Percentiles rank a stretch among this genome's conserved stretches.
Evolutionary conservation across 2,888 invertebrate species (phyloP).

Genomic region (Lamellibrachia columna): DNA sequence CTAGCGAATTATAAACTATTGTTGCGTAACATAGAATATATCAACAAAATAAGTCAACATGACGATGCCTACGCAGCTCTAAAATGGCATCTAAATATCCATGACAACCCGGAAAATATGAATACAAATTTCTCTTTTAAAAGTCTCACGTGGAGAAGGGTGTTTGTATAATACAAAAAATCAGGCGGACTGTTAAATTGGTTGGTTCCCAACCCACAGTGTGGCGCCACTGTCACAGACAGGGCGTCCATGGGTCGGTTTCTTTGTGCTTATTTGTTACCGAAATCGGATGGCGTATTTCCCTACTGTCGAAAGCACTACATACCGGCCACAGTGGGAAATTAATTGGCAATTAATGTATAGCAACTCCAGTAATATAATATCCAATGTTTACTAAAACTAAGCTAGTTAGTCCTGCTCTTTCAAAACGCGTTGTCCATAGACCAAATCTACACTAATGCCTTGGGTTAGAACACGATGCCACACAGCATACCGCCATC

Average conservation of each 20-base stretch:
- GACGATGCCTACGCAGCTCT: too few species aligned
- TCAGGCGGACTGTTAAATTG: background rate
- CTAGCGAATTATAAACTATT: too few species aligned
- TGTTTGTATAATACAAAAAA: background rate
- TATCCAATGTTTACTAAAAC: background rate
- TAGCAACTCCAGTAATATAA: background rate
- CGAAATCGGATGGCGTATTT: background rate
- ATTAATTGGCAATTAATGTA: background rate
- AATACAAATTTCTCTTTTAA: too few species aligned
- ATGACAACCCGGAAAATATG: too few species aligned
- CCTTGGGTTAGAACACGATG: background rate
- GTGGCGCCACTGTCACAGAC: background rate
- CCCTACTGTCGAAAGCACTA: background rate
- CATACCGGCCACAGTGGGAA: background rate
- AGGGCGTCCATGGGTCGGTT: background rate
- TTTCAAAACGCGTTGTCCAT: background rate
- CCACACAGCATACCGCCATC: background rate
- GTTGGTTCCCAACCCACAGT: background rate
- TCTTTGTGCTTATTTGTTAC: background rate
- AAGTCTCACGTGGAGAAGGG: too few species aligned
- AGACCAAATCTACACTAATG: background rate
- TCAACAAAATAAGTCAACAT: too few species aligned
- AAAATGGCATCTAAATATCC: too few species aligned
- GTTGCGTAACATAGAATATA: too few species aligned
- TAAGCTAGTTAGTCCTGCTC: background rate